Conservation (phyloP, 2,888 invertebrate species). For the Nomada ferruginata region DNA sequence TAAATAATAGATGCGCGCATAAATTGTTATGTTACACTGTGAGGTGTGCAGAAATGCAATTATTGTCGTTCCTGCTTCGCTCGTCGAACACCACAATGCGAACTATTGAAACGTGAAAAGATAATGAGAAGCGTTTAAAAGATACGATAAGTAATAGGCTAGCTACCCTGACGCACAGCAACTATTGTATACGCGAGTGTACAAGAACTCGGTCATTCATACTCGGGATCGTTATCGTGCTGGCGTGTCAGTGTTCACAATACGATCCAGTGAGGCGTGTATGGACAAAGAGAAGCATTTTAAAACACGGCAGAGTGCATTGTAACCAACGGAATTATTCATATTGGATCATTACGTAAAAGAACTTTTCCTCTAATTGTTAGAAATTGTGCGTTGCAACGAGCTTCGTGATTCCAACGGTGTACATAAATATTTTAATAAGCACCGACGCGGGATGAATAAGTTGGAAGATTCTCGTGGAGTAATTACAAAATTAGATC, state of each 20-base stretch:
- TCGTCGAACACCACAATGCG: constrained; percentile 3
- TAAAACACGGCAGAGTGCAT: constrained; percentile 15
- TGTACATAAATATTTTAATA: constrained; percentile 1
- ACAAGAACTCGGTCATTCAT: constrained; percentile 45
- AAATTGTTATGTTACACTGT: neutral
- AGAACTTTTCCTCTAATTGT: constrained; percentile 21
- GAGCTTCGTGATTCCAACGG: neutral
- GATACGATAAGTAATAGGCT: constrained; percentile 30
- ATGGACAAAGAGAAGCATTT: constrained; percentile 33
- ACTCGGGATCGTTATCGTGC: constrained; percentile 37
- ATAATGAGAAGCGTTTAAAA: constrained; percentile 40
- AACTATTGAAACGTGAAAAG: constrained; percentile 29
- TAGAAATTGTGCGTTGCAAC: constrained; percentile 14
- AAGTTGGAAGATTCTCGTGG: neutral
- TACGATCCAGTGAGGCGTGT: constrained; percentile 22
- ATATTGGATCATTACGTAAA: neutral
- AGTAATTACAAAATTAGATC: no score
- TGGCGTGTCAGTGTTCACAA: constrained; percentile 27
- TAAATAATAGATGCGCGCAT: neutral
- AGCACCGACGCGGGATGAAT: neutral
- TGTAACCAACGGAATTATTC: constrained; percentile 17
- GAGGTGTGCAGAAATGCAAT: neutral
- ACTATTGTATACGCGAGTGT: constrained; percentile 28
- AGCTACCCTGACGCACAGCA: constrained; percentile 14
- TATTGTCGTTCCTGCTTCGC: neutral